Percentiles rank a stretch among this genome's conserved stretches.
phyloP scores from a whole-genome alignment of 2,797 vertebrate species.

The Coregonus sp. region DNA sequence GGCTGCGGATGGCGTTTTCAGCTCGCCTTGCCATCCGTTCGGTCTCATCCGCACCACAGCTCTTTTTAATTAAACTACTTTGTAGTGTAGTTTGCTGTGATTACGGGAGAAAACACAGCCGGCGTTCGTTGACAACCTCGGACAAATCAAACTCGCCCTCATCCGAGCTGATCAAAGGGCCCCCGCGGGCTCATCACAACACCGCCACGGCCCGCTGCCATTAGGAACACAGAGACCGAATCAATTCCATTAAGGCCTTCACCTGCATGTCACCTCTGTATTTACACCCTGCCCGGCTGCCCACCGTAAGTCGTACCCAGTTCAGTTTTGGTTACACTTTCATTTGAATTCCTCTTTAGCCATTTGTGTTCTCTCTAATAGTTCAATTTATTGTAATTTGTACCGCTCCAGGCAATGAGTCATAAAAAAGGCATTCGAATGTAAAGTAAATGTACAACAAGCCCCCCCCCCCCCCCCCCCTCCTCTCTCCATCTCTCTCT shows the following conservation, averaged over 20 bases:
- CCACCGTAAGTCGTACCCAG: slow-evolving; percentile 13
- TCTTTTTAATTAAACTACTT: slow-evolving; percentile 65
- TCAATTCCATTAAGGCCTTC: background rate
- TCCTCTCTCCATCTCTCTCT: background rate
- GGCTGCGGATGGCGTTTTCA: slow-evolving; percentile 10
- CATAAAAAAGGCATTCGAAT: slow-evolving; percentile 61
- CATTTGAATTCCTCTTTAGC: slow-evolving; percentile 64
- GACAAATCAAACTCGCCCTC: slow-evolving; percentile 51
- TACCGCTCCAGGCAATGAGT: slow-evolving; percentile 63
- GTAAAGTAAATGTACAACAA: slow-evolving; percentile 58
- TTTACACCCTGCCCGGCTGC: background rate
- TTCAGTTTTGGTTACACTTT: slow-evolving; percentile 28
- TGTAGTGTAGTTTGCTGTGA: slow-evolving; percentile 36
- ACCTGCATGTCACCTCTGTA: background rate
- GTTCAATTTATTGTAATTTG: slow-evolving; percentile 70
- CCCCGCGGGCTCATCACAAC: background rate
- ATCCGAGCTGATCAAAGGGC: background rate
- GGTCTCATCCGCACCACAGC: slow-evolving; percentile 29
- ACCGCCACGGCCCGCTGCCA: background rate
- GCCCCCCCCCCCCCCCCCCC: background rate
- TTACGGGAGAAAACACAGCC: slow-evolving; percentile 36
- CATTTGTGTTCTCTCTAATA: slow-evolving; percentile 62
- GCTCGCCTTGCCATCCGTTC: slow-evolving; percentile 10
- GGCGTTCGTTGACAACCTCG: slow-evolving; percentile 46
- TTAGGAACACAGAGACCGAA: background rate